These are phyloP conservation scores for Bujurquina vittata DNA, from an alignment of 2,113 vertebrate species.

Conservation along the genomic window DNA sequence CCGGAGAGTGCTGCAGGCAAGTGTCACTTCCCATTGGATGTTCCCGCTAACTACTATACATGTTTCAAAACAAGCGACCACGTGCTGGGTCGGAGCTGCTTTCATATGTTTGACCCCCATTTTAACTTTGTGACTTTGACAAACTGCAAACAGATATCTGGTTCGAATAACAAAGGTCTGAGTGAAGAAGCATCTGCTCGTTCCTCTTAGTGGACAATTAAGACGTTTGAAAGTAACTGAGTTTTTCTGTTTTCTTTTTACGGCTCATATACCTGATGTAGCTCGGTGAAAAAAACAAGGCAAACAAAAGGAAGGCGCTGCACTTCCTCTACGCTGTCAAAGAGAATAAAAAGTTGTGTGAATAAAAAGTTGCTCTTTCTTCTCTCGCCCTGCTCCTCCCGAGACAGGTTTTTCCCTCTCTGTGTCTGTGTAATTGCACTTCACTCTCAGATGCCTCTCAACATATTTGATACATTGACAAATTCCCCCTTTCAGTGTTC, in stretches of 20 bases:
- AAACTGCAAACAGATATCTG: slow-evolving; percentile 29
- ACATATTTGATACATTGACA: slow-evolving; percentile 76
- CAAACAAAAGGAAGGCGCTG: slow-evolving; percentile 8
- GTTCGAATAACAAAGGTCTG: slow-evolving; percentile 17
- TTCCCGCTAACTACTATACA: slow-evolving; percentile 67
- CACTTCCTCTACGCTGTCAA: slow-evolving; percentile 7
- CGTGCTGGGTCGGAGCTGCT: slow-evolving; percentile 49
- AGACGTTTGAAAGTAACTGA: not conserved
- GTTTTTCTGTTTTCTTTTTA: not conserved
- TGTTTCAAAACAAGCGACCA: slow-evolving; percentile 77
- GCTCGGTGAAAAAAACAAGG: too few relatives aligned
- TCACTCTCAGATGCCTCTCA: slow-evolving; percentile 72
- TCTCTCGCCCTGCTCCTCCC: slow-evolving; percentile 47
- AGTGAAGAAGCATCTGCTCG: not conserved
- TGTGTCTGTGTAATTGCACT: slow-evolving; percentile 72
- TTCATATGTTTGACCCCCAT: slow-evolving; percentile 53
- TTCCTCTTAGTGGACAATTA: not conserved
- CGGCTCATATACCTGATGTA: not conserved
- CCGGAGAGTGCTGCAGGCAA: slow-evolving; percentile 75
- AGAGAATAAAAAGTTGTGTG: slow-evolving; percentile 48
- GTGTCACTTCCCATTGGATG: slow-evolving; percentile 79
- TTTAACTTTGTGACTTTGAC: slow-evolving; percentile 62
- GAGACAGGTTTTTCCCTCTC: slow-evolving; percentile 50
- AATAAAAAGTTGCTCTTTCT: slow-evolving; percentile 29
- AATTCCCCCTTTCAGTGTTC: slow-evolving; percentile 71